Percentiles rank a stretch among this genome's conserved stretches.
Evolutionary conservation across 2,113 vertebrate genomes (phyloP).

Genomic region (Coptodon bakossiorum): DNA sequence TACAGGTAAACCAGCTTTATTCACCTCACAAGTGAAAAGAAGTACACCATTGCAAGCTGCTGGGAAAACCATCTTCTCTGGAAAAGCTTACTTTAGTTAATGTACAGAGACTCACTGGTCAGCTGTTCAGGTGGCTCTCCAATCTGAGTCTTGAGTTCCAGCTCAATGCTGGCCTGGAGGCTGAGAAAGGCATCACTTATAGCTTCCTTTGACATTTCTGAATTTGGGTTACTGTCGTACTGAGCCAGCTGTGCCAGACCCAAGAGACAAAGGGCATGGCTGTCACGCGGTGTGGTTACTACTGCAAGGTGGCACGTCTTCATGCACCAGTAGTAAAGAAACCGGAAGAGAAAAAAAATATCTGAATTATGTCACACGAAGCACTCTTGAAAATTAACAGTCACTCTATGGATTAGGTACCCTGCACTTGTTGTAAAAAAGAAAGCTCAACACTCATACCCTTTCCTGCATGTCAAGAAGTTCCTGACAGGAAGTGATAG

Average conservation of each 20-base stretch:
- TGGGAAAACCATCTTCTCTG: neutral
- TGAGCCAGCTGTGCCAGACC: constrained; percentile 62
- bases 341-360: neutral
- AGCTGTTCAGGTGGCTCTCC: constrained; percentile 52
- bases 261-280: constrained; percentile 52
- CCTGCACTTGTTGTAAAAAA: neutral
- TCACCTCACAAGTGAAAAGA: neutral
- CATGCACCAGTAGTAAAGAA: neutral
- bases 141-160: constrained; percentile 43
- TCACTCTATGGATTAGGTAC: neutral
- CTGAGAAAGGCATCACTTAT: constrained; percentile 50
- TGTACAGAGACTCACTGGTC: constrained; percentile 29
- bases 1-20: neutral
- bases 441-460: neutral
- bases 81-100: neutral
- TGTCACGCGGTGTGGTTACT: constrained; percentile 36
- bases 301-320: constrained; percentile 65
- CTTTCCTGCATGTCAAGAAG: constrained; percentile 52
- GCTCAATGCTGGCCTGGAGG: constrained; percentile 63
- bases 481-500: constrained; percentile 45
- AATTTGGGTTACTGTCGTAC: constrained; percentile 45
- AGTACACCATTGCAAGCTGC: neutral
- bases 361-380: neutral
- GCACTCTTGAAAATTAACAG: neutral
- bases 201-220: constrained; percentile 4